These are phyloP conservation scores for Hemithea aestivaria DNA, from an alignment of 2,888 invertebrate species.

Conservation along the genomic window DNA sequence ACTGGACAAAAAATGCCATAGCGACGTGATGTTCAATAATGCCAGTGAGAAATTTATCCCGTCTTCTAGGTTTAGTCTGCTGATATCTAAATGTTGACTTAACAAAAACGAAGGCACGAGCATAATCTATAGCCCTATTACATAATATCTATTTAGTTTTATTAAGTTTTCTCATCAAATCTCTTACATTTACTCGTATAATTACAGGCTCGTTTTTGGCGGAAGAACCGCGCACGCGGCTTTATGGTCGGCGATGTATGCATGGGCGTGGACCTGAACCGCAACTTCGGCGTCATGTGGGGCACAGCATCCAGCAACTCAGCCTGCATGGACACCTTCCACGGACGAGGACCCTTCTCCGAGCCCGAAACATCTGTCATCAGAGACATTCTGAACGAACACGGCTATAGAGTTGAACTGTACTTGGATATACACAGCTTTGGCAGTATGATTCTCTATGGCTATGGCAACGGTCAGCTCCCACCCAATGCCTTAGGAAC, in stretches of 20 bases:
- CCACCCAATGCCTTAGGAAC: slow-evolving; percentile 70
- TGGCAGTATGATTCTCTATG: slow-evolving; percentile 79
- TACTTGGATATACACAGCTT: slow-evolving; percentile 88
- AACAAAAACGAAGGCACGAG: too few relatives aligned
- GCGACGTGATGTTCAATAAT: too few relatives aligned
- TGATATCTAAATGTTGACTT: too few relatives aligned
- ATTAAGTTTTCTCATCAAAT: too few relatives aligned
- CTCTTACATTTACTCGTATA: too few relatives aligned
- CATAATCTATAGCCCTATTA: too few relatives aligned
- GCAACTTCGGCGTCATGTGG: slow-evolving; percentile 87
- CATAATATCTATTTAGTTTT: too few relatives aligned
- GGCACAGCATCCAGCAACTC: slow-evolving; percentile 66
- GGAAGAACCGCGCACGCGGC: slow-evolving; percentile 80
- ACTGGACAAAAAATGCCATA: too few relatives aligned
- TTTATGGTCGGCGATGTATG: slow-evolving; percentile 58
- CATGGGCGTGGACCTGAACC: slow-evolving; percentile 85
- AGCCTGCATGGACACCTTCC: slow-evolving; percentile 81
- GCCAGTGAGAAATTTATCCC: too few relatives aligned
- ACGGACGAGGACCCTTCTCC: slow-evolving; percentile 81
- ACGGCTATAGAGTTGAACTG: slow-evolving; percentile 72
- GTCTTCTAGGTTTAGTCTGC: too few relatives aligned
- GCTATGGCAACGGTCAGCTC: slow-evolving; percentile 54
- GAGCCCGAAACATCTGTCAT: slow-evolving; percentile 82
- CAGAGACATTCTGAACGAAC: slow-evolving; percentile 72
- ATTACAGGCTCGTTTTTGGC: slow-evolving; percentile 79